phyloP scores from a whole-genome alignment of 2,113 vertebrate genomes.

The Piprites chloris region DNA sequence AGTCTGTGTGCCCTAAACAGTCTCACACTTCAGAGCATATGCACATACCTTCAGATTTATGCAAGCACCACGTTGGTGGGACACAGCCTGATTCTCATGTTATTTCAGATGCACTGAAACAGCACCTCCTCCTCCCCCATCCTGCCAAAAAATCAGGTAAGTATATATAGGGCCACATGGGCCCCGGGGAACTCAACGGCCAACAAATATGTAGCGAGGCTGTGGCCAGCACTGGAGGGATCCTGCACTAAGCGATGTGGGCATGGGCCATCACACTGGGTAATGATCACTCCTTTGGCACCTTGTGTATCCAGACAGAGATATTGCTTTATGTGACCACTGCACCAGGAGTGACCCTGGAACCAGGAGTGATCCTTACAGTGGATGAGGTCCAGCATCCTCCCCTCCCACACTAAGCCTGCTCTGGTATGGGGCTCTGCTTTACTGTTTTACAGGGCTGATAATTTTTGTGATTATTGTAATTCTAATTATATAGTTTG shows the following conservation, averaged over 20 bases:
- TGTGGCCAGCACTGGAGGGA: background rate
- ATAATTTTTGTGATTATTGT: background rate
- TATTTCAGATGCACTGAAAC: background rate
- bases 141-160: background rate
- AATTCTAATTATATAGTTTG: accelerated
- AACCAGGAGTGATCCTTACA: background rate
- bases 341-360: background rate
- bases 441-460: background rate
- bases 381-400: background rate
- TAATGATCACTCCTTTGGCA: accelerated
- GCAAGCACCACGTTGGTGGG: background rate
- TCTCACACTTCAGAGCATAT: background rate
- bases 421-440: accelerated
- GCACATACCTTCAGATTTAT: background rate
- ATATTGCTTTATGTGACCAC: background rate
- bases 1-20: background rate
- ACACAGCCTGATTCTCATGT: background rate
- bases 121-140: background rate
- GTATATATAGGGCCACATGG: background rate
- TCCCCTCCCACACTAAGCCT: background rate
- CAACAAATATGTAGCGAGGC: accelerated
- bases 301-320: accelerated
- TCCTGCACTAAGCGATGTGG: background rate
- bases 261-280: accelerated
- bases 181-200: background rate